phyloP scores from a whole-genome alignment of 2,888 invertebrate genomes.

The Cantharis flavilabris region DNA sequence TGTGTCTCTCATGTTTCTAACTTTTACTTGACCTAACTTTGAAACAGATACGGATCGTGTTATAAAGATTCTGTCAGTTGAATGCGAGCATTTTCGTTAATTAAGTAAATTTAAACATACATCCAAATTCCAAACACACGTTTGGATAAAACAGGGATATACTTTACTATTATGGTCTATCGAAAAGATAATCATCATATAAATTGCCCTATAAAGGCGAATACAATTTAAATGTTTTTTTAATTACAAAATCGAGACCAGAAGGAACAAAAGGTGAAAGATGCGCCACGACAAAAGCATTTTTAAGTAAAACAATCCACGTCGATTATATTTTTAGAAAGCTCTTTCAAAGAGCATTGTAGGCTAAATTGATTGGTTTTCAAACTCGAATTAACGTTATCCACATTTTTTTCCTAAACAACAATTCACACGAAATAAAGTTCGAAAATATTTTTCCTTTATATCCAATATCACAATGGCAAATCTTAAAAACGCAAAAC shows the following conservation, averaged over 20 bases:
- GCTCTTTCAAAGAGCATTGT: not conserved
- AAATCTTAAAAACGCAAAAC: not conserved
- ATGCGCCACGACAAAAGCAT: not conserved
- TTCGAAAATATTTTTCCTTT: not conserved
- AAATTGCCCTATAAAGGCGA: not conserved
- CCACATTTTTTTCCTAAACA: not conserved
- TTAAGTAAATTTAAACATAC: not conserved
- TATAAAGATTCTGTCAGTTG: not conserved
- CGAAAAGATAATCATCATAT: not conserved
- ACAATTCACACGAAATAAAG: not conserved
- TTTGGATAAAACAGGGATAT: not conserved
- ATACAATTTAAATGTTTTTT: not conserved
- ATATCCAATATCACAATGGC: not conserved
- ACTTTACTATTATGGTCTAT: not conserved
- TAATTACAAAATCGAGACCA: not conserved
- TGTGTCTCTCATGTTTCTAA: not conserved
- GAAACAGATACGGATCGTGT: not conserved
- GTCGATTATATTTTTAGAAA: not conserved
- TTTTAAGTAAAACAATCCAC: not conserved
- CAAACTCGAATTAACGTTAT: not conserved
- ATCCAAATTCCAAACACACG: not conserved
- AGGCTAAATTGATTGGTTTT: not conserved
- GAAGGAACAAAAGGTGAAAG: not conserved
- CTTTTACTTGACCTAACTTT: not conserved
- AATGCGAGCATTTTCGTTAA: not conserved